phyloP scores from a whole-genome alignment of 2,797 vertebrate species.

The Dermochelys coriacea region DNA sequence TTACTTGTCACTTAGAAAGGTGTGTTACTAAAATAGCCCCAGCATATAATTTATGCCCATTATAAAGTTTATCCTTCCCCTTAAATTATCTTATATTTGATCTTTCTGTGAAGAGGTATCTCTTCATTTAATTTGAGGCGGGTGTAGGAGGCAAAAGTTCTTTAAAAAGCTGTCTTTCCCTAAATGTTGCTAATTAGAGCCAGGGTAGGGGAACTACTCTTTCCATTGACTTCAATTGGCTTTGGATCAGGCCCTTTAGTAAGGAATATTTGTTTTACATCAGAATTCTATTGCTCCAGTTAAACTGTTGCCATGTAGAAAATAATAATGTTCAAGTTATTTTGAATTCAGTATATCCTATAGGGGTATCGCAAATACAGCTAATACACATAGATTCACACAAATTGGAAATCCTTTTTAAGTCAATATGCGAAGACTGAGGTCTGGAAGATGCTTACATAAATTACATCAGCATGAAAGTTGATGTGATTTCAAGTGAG shows the following conservation, averaged over 20 bases:
- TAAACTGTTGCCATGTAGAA: background rate
- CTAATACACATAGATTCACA: background rate
- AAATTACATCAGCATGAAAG: slow-evolving; percentile 34
- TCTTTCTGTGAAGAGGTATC: slow-evolving; percentile 16
- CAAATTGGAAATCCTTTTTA: slow-evolving; percentile 25
- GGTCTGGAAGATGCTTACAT: slow-evolving; percentile 15
- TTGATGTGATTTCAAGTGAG: slow-evolving; percentile 57
- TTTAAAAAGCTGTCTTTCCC: background rate
- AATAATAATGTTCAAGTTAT: slow-evolving; percentile 16
- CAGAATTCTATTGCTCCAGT: background rate
- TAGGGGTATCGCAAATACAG: background rate
- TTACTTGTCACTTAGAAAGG: slow-evolving; percentile 37
- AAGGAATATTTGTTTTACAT: background rate
- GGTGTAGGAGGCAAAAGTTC: background rate
- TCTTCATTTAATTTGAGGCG: background rate
- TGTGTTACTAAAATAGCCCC: slow-evolving; percentile 25
- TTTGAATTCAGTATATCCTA: background rate
- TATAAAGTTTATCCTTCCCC: background rate
- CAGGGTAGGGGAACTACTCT: background rate
- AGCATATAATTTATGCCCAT: slow-evolving; percentile 8
- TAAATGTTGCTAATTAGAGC: background rate
- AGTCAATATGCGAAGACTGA: slow-evolving; percentile 27
- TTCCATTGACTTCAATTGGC: slow-evolving; percentile 1
- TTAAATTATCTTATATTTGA: slow-evolving; percentile 9
- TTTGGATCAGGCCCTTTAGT: background rate